phyloP scores from a whole-genome alignment of 2,888 invertebrate species.

The Drosophila atripex region DNA sequence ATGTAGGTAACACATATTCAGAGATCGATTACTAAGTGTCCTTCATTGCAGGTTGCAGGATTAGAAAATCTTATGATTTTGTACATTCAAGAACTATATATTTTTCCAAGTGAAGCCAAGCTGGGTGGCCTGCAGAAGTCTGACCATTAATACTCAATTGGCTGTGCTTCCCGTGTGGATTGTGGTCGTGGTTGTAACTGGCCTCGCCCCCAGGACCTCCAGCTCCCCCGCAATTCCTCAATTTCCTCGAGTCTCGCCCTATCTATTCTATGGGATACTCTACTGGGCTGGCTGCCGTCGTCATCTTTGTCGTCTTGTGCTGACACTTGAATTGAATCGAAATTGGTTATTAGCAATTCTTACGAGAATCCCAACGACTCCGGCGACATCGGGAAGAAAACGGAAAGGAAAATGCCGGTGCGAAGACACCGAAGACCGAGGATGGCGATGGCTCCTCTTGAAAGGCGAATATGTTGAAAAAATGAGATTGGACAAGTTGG shows the following conservation, averaged over 20 bases:
- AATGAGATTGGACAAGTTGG: conserved; percentile 52
- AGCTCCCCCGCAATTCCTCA: not conserved
- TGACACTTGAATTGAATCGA: conserved; percentile 80
- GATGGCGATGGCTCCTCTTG: conserved; percentile 46
- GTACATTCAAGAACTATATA: not conserved
- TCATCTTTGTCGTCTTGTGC: conserved; percentile 72
- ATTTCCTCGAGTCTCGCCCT: conserved; percentile 4
- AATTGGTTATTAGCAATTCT: conserved; percentile 80
- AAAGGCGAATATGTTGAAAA: conserved; percentile 63
- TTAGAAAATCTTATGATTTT: not conserved
- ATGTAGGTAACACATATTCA: not conserved
- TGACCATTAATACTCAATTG: conserved; percentile 80
- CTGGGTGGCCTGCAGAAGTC: conserved; percentile 44
- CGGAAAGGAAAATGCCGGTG: conserved; percentile 1
- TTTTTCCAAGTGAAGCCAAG: conserved; percentile 21
- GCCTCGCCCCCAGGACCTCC: not conserved
- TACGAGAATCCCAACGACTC: conserved; percentile 56
- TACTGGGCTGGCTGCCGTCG: conserved; percentile 37
- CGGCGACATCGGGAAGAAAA: conserved; percentile 13
- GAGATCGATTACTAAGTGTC: not conserved
- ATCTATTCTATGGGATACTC: conserved; percentile 34
- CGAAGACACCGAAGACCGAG: conserved; percentile 11
- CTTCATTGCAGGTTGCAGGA: not conserved
- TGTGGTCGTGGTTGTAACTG: conserved; percentile 53
- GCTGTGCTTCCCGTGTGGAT: conserved; percentile 79